These are phyloP conservation scores for Carassius auratus DNA, from an alignment of 2,113 vertebrate species.

Conservation along the genomic window DNA sequence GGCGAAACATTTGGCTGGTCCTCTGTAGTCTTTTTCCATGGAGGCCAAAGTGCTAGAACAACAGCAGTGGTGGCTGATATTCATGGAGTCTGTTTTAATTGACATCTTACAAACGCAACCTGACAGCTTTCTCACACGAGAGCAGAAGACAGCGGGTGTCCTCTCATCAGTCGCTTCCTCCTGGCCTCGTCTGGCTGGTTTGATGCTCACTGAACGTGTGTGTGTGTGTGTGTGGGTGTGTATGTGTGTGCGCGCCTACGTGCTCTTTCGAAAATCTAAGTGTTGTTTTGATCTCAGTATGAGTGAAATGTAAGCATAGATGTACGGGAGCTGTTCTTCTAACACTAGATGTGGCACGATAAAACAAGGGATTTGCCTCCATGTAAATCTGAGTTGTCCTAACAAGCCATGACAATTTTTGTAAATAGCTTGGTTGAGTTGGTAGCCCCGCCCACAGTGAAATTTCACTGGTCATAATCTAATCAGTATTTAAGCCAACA, in stretches of 20 bases:
- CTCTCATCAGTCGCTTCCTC: constrained; percentile 34
- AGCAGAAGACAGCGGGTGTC: constrained; percentile 41
- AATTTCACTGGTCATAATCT: not conserved
- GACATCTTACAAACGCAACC: constrained; percentile 46
- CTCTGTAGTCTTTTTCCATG: constrained; percentile 34
- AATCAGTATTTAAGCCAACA: not conserved
- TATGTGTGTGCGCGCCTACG: not conserved
- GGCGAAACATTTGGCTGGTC: constrained; percentile 24
- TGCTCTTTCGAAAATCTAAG: constrained; percentile 16
- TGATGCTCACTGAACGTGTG: constrained; percentile 22
- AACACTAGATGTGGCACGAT: not conserved
- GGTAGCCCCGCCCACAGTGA: not conserved
- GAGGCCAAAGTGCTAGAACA: constrained; percentile 5
- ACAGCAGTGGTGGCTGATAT: constrained; percentile 34
- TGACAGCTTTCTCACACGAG: constrained; percentile 33
- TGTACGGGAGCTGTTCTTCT: not conserved
- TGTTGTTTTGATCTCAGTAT: constrained; percentile 25
- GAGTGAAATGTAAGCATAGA: constrained; percentile 28
- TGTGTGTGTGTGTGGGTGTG: not conserved
- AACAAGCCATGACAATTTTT: not conserved
- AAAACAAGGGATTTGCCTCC: not conserved
- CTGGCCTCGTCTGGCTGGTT: constrained; percentile 18
- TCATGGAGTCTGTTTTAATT: constrained; percentile 48
- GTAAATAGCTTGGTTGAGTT: not conserved
- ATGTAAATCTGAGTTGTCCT: not conserved